Evolutionary conservation across 2,888 invertebrate genomes (phyloP), one percentile per base, ranked within the genome.

Genomic region (Embidobia sp.): DNA sequence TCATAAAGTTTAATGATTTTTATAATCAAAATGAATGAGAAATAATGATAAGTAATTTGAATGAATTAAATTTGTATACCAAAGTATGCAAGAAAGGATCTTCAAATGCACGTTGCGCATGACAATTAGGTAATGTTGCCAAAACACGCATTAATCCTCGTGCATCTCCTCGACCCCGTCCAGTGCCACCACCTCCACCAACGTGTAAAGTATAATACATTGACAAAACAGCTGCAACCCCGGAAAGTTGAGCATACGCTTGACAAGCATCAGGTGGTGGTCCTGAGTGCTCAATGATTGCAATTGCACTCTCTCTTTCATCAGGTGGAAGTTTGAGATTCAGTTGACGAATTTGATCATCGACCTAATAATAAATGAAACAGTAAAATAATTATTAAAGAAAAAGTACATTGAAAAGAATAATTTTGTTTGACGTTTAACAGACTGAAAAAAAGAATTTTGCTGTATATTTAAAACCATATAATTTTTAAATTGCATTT

Each of bases 141-240:
- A 98, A 90, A 13, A 98, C 95, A 82, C 98, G 91, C 87, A 97
- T 92, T 74, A 96, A 91, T 8, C 96, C 95, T 64, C 88, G 82
- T 6, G 88, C 88, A 79, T 89, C 89, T 2, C 89, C 88, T 4
- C 88, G 84, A 29, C 85, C 86, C 44, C 82, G 77, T 16, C 84
- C 84, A n/a, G 80, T 77, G 7, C 81, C 80, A n/a, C 86, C 84
- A 51, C 93, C 91, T 79, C 96, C 94, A 0, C 97, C 95, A 5
- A 96, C 94, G 88, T 97, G 96, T 8, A 97, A 90, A 0, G 97
- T 96, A 86, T 98, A 98, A 89, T 98, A 98, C 96, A 98, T 97
- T 0, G 98, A 96, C 75, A 98, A 90, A 44, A 97, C 95, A 77
- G 97, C 96, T 57, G 98, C 97, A 0, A 98, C 97, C 3, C 96